Conservation (phyloP, 2,888 invertebrate species). For the Mystacides longicornis region DNA sequence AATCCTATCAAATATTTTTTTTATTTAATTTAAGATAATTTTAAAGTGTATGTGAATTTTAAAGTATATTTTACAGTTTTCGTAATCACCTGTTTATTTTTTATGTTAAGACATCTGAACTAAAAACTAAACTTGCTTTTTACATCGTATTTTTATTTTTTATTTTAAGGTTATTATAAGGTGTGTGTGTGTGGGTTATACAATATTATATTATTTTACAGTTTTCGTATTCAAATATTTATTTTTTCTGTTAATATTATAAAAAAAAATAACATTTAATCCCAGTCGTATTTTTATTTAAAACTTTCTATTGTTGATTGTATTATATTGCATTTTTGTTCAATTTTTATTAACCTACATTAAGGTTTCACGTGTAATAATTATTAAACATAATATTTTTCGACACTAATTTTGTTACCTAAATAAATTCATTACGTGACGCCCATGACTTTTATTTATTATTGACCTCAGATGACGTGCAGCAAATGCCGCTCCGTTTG, state of each 20-base stretch:
- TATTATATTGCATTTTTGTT: neutral
- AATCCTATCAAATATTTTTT: neutral
- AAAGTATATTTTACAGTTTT: neutral
- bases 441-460: neutral
- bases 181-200: neutral
- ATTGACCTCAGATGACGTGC: neutral
- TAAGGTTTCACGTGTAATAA: neutral
- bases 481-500: neutral
- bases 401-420: neutral
- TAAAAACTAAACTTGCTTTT: neutral
- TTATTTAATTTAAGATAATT: neutral
- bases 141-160: neutral
- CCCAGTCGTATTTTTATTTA: neutral
- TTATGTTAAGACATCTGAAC: neutral
- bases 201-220: neutral
- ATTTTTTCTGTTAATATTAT: neutral
- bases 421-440: neutral
- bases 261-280: neutral
- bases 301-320: neutral
- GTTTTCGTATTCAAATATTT: neutral
- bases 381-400: neutral
- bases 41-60: neutral
- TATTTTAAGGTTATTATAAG: neutral
- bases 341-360: neutral
- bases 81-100: neutral